Conservation (phyloP, 2,888 invertebrate genomes). For the Andrena dorsata region DNA sequence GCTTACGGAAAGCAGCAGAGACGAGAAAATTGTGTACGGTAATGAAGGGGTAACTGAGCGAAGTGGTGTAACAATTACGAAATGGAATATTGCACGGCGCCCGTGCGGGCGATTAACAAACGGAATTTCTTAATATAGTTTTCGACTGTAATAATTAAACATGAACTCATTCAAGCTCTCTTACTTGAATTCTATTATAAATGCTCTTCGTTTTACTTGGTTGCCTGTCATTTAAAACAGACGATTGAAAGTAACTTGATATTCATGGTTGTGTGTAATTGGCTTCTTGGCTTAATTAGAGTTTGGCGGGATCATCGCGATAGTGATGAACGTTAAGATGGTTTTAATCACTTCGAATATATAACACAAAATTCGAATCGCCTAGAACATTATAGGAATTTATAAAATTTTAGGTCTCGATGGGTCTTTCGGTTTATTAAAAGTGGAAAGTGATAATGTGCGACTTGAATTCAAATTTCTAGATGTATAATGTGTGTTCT, state of each 20-base stretch:
- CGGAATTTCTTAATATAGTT: not conserved
- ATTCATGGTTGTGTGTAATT: no score
- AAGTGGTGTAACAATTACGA: slow-evolving; percentile 12
- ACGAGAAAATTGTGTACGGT: not conserved
- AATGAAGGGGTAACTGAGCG: slow-evolving; percentile 1
- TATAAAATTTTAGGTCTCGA: no score
- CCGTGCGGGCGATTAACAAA: not conserved
- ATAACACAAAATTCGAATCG: no score
- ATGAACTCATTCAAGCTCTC: not conserved
- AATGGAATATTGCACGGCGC: not conserved
- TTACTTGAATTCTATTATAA: not conserved
- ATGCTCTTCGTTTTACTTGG: not conserved
- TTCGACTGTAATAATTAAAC: slow-evolving; percentile 6
- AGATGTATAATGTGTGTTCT: no score
- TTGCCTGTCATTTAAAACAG: not conserved
- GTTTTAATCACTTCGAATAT: no score
- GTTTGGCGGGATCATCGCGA: no score
- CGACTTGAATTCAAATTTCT: no score
- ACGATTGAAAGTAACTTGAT: not conserved
- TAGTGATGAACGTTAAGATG: no score
- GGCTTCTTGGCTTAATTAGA: no score
- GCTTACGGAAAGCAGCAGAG: not conserved
- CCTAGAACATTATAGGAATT: no score
- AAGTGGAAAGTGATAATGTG: no score
- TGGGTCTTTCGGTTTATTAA: no score